Evolutionary conservation across 1,140 invertebrate genomes (phyloP).

Genomic region (Whitmania pigra): DNA sequence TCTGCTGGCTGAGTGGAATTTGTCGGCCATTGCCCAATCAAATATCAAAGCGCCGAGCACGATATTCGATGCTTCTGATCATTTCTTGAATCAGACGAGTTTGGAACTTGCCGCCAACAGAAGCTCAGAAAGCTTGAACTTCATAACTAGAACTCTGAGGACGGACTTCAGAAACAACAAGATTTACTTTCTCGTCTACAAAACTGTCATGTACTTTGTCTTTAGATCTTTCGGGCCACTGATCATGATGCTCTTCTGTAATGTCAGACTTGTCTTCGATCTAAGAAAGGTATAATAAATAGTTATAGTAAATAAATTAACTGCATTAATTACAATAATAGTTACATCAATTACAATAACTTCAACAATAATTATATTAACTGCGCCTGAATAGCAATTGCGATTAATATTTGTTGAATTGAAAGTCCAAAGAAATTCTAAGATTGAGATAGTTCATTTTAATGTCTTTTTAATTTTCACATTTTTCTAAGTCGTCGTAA

Average conservation of each 20-base stretch:
- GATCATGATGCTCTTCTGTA: constrained; percentile 20
- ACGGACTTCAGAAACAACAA: constrained; percentile 18
- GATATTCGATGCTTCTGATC: neutral
- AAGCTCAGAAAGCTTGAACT: neutral
- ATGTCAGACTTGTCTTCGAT: constrained; percentile 15
- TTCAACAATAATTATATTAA: neutral
- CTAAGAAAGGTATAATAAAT: neutral
- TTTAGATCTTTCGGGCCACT: constrained; percentile 24
- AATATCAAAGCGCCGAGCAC: too few species aligned
- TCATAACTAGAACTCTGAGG: constrained; percentile 2
- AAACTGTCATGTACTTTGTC: constrained; percentile 24
- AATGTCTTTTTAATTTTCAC: too few species aligned
- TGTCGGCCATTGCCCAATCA: too few species aligned
- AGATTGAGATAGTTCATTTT: too few species aligned
- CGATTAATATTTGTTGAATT: too few species aligned
- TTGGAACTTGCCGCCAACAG: neutral
- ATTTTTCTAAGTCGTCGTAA: too few species aligned
- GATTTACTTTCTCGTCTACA: constrained; percentile 26
- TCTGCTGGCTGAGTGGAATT: too few species aligned
- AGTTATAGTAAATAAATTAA: neutral
- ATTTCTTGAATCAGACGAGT: neutral
- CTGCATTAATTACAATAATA: neutral
- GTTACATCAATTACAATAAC: neutral
- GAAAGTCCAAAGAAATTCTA: too few species aligned
- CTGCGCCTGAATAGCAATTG: neutral